Conservation (phyloP, 2,888 invertebrate species). For the Zaprionus bogoriensis region DNA sequence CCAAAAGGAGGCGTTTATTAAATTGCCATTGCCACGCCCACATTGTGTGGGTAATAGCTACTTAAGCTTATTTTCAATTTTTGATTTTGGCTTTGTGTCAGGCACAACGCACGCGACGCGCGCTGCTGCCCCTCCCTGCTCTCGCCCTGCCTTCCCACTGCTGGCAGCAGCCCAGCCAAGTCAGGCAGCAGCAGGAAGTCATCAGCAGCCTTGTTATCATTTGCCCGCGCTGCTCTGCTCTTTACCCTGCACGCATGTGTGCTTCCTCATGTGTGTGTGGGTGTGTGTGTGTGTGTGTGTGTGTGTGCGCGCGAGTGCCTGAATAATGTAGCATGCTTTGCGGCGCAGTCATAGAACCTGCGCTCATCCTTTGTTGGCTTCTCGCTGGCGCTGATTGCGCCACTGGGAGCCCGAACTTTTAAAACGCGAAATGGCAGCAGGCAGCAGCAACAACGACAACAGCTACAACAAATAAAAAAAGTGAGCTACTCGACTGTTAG, state of each 20-base stretch:
- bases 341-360: slow-evolving; percentile 47
- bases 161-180: slow-evolving; percentile 28
- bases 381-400: slow-evolving; percentile 70
- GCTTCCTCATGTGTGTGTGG: slow-evolving; percentile 13
- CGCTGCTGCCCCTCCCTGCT: too few relatives aligned
- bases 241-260: not conserved
- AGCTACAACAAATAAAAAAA: slow-evolving; percentile 4
- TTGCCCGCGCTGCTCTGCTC: slow-evolving; percentile 18
- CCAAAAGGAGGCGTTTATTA: slow-evolving; percentile 57
- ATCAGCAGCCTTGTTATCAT: slow-evolving; percentile 76
- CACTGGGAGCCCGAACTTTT: slow-evolving; percentile 71
- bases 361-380: slow-evolving; percentile 43
- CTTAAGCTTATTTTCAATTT: slow-evolving; percentile 79
- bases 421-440: slow-evolving; percentile 63
- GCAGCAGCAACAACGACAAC: slow-evolving; percentile 10
- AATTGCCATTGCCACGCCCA: slow-evolving; percentile 58
- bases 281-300: slow-evolving; percentile 16
- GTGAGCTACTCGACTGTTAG: too few relatives aligned
- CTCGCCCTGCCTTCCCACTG: too few relatives aligned
- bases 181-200: slow-evolving; percentile 57
- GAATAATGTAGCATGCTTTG: slow-evolving; percentile 69
- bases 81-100: slow-evolving; percentile 63
- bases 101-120: slow-evolving; percentile 15
- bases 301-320: slow-evolving; percentile 29
- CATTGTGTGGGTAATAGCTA: slow-evolving; percentile 71